Evolutionary conservation across 1,140 invertebrate species (phyloP).

Genomic region (Drosophila ficusphila): DNA sequence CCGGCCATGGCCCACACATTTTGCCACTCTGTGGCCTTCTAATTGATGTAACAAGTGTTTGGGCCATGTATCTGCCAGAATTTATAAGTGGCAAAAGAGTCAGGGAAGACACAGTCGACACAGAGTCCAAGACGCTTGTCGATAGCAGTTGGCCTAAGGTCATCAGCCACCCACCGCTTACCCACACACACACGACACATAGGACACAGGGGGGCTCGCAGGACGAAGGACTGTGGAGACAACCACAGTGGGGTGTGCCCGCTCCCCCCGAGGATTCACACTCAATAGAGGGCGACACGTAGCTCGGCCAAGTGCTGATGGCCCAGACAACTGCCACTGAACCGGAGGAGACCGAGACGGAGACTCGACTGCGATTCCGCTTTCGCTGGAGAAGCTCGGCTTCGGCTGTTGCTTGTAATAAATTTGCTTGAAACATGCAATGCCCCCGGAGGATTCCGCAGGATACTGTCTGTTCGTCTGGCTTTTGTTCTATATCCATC

Average conservation of each 20-base stretch:
- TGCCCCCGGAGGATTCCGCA: conserved; percentile 62
- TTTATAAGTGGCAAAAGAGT: conserved; percentile 79
- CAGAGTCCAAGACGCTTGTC: conserved; percentile 73
- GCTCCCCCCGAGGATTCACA: conserved; percentile 60
- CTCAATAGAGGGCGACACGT: conserved; percentile 75
- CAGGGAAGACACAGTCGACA: conserved; percentile 55
- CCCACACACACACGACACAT: not conserved
- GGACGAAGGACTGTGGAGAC: not conserved
- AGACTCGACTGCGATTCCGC: conserved; percentile 19
- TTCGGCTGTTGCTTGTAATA: conserved; percentile 78
- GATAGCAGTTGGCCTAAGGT: conserved; percentile 73
- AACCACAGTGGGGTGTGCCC: conserved; percentile 14
- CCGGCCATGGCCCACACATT: conserved; percentile 40
- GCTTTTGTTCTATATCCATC: conserved; percentile 76
- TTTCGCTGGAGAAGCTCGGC: conserved; percentile 18
- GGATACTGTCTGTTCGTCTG: conserved; percentile 41
- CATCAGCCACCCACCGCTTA: conserved; percentile 38
- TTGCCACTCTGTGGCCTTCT: conserved; percentile 71
- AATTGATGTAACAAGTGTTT: conserved; percentile 84
- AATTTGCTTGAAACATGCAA: conserved; percentile 82
- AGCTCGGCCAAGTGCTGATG: conserved; percentile 70
- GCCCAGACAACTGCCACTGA: conserved; percentile 69
- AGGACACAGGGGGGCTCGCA: not conserved
- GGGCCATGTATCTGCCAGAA: conserved; percentile 80
- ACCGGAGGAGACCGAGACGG: conserved; percentile 38